phyloP scores from a whole-genome alignment of 1,140 invertebrate genomes.

The Acromyrmex charruanus region DNA sequence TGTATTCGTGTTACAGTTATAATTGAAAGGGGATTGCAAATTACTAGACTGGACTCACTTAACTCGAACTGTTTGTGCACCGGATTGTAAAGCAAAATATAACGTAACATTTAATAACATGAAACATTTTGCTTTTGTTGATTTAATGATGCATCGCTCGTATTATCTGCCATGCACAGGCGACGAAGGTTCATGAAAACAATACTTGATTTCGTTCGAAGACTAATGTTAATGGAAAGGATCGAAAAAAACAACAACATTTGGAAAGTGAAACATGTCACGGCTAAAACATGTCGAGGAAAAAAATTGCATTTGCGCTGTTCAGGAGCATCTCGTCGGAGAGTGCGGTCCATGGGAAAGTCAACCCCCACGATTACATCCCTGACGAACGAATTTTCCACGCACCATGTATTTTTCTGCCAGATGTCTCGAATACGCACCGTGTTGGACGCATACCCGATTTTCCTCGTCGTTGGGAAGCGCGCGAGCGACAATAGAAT shows the following conservation, averaged over 20 bases:
- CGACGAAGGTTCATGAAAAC: not conserved
- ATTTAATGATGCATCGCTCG: not conserved
- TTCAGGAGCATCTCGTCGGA: slow-evolving; percentile 7
- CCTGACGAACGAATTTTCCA: slow-evolving; percentile 51
- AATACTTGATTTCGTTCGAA: not conserved
- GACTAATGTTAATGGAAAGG: not conserved
- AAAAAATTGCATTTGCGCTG: not conserved
- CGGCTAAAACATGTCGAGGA: not conserved
- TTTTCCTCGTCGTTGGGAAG: slow-evolving; percentile 34
- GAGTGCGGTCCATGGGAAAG: slow-evolving; percentile 8
- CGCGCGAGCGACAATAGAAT: not conserved
- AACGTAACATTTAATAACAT: too few species aligned
- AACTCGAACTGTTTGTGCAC: not conserved
- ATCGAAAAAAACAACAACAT: not conserved
- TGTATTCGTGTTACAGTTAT: not conserved
- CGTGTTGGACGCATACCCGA: not conserved
- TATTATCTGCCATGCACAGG: not conserved
- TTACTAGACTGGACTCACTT: not conserved
- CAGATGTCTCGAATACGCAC: slow-evolving; percentile 52
- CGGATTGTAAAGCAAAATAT: not conserved
- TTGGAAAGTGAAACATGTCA: not conserved
- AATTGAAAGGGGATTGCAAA: not conserved
- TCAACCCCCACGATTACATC: slow-evolving; percentile 33
- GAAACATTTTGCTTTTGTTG: not conserved
- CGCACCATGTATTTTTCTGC: slow-evolving; percentile 35